A percentile compares a stretch with the other conserved stretches of the same genome.
These are phyloP conservation scores for Amphiduros pacificus DNA, from an alignment of 2,888 invertebrate species.

Conservation along the genomic window DNA sequence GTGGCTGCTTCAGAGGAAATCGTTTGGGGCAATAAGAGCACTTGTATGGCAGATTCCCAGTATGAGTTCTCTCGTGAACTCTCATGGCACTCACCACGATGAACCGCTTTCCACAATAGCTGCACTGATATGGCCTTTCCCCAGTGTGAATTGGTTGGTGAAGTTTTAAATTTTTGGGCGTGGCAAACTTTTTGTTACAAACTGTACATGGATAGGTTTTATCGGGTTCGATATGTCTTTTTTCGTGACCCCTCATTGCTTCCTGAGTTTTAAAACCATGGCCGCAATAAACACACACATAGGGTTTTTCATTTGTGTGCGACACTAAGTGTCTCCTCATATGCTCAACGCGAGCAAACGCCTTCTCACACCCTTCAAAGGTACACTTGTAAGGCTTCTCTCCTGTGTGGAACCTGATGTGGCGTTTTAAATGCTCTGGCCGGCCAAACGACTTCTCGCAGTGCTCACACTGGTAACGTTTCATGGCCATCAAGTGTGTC, in stretches of 20 bases:
- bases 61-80: not conserved
- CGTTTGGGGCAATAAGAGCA: not conserved
- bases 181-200: slow-evolving; percentile 3
- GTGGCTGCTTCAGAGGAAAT: not conserved
- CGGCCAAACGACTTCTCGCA: slow-evolving; percentile 1
- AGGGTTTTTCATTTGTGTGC: slow-evolving; percentile 4
- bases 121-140: slow-evolving; percentile 3
- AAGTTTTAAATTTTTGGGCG: not conserved
- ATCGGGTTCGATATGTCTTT: slow-evolving; percentile 5
- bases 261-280: not conserved
- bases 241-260: not conserved
- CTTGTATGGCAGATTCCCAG: not conserved
- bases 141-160: not conserved
- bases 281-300: not conserved
- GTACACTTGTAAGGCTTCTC: not conserved
- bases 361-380: not conserved
- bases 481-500: too few relatives aligned
- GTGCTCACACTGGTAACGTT: too few relatives aligned
- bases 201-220: not conserved
- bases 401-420: slow-evolving; percentile 4
- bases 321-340: not conserved
- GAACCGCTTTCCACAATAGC: not conserved
- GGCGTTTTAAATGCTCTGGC: not conserved
- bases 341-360: not conserved
- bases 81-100: not conserved